Evolutionary conservation across 2,797 vertebrate species (phyloP).

Genomic region (Epinephelus awoara): DNA sequence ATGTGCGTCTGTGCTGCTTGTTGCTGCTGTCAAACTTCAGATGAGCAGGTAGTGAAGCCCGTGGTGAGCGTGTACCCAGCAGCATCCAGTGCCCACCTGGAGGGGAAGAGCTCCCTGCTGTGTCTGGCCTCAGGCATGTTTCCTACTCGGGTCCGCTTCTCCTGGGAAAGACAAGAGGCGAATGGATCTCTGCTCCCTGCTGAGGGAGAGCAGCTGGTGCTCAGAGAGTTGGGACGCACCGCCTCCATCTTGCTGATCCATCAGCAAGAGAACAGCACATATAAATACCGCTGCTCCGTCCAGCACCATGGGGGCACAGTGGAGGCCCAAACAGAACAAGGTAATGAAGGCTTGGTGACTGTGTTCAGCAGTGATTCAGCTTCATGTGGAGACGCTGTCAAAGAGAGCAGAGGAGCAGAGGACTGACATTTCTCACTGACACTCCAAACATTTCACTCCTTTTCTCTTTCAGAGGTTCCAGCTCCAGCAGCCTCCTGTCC

Average conservation of each 20-base stretch:
- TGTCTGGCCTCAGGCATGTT: slow-evolving; percentile 58
- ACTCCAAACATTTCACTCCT: neutral
- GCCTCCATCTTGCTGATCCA: slow-evolving; percentile 21
- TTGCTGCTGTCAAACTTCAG: slow-evolving; percentile 40
- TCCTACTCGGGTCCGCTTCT: slow-evolving; percentile 54
- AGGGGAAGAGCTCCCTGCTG: slow-evolving; percentile 38
- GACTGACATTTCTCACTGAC: neutral
- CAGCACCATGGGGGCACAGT: slow-evolving; percentile 10
- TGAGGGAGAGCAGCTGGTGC: slow-evolving; percentile 23
- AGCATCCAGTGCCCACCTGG: slow-evolving; percentile 18
- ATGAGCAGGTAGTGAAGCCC: neutral
- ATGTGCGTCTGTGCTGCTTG: slow-evolving; percentile 7
- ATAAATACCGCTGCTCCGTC: slow-evolving; percentile 41
- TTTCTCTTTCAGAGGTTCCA: slow-evolving; percentile 1
- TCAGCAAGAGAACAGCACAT: neutral
- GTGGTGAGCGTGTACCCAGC: slow-evolving; percentile 49
- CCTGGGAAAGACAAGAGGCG: slow-evolving; percentile 46
- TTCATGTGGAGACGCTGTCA: slow-evolving; percentile 5
- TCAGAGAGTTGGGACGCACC: slow-evolving; percentile 17
- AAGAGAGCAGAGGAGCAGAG: slow-evolving; percentile 8
- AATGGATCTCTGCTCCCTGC: rapidly evolving
- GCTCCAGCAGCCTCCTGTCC: no score
- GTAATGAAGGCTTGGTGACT: neutral
- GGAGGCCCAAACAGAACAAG: neutral
- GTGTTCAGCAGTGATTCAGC: slow-evolving; percentile 14